Percentiles rank a stretch among this genome's conserved stretches.
phyloP scores from a whole-genome alignment of 2,888 invertebrate species.

The Epistrophe grossulariae region DNA sequence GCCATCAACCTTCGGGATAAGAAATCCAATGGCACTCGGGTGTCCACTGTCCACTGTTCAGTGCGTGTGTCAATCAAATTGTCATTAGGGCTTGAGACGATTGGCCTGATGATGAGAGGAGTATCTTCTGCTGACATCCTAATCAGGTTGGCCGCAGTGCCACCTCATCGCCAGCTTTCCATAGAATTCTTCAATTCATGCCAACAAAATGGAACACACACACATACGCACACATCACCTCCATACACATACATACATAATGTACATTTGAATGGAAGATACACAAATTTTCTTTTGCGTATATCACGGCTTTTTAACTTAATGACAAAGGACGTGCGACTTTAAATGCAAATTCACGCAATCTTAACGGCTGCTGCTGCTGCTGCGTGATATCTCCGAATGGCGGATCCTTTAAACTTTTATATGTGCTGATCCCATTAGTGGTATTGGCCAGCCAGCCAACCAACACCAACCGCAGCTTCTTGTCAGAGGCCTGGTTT shows the following conservation, averaged over 20 bases:
- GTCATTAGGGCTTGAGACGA: constrained; percentile 67
- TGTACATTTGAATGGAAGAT: not conserved
- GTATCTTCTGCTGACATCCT: constrained; percentile 69
- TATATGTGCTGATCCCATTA: constrained; percentile 54
- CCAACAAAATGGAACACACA: constrained; percentile 33
- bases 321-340: constrained; percentile 72
- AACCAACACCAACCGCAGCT: not conserved
- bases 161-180: constrained; percentile 14
- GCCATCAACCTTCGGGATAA: constrained; percentile 62
- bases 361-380: constrained; percentile 54
- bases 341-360: constrained; percentile 72
- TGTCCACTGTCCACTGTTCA: constrained; percentile 61
- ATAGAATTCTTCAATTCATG: constrained; percentile 44
- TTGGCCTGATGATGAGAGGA: constrained; percentile 26
- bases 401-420: constrained; percentile 55
- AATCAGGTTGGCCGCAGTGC: constrained; percentile 57
- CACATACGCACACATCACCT: constrained; percentile 3
- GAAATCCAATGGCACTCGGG: constrained; percentile 45
- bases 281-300: constrained; percentile 45
- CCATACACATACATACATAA: constrained; percentile 14
- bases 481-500: not conserved
- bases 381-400: constrained; percentile 65
- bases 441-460: constrained; percentile 1
- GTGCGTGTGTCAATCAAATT: constrained; percentile 76
- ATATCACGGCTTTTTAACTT: constrained; percentile 65